Evolutionary conservation across 2,888 invertebrate species (phyloP).

Genomic region (Dione vanillae): DNA sequence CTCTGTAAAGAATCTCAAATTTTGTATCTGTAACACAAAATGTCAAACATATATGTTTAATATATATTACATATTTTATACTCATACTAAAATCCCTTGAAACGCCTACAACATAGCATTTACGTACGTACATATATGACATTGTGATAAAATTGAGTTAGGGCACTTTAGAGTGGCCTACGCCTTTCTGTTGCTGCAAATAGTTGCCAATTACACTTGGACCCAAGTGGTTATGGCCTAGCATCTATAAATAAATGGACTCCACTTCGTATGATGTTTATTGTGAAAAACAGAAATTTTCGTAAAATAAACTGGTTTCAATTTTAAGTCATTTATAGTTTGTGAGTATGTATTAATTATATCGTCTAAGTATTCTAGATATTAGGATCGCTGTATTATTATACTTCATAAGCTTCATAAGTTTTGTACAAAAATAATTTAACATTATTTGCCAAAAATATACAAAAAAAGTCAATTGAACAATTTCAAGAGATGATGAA

Average conservation of each 20-base stretch:
- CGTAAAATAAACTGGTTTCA: background rate
- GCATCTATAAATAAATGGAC: slow-evolving; percentile 1
- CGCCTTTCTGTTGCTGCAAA: background rate
- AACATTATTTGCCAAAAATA: too few relatives aligned
- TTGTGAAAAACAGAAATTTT: background rate
- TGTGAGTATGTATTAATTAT: background rate
- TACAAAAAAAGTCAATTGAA: too few relatives aligned
- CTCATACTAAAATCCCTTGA: background rate
- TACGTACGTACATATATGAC: background rate
- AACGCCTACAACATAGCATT: background rate
- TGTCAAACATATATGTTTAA: too few relatives aligned
- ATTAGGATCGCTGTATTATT: too few relatives aligned
- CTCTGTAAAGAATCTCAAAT: too few relatives aligned
- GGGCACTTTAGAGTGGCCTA: slow-evolving; percentile 11
- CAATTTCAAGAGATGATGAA: too few relatives aligned
- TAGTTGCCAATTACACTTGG: slow-evolving; percentile 2
- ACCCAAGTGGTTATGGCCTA: background rate
- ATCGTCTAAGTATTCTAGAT: too few relatives aligned
- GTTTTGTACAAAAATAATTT: too few relatives aligned
- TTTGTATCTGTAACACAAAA: too few relatives aligned
- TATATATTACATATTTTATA: too few relatives aligned
- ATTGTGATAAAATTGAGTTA: background rate
- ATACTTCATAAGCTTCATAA: too few relatives aligned
- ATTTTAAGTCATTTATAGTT: background rate
- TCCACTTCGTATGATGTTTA: background rate